Evolutionary conservation across 2,797 vertebrate genomes (phyloP).

Genomic region (Peromyscus melanophrys): DNA sequence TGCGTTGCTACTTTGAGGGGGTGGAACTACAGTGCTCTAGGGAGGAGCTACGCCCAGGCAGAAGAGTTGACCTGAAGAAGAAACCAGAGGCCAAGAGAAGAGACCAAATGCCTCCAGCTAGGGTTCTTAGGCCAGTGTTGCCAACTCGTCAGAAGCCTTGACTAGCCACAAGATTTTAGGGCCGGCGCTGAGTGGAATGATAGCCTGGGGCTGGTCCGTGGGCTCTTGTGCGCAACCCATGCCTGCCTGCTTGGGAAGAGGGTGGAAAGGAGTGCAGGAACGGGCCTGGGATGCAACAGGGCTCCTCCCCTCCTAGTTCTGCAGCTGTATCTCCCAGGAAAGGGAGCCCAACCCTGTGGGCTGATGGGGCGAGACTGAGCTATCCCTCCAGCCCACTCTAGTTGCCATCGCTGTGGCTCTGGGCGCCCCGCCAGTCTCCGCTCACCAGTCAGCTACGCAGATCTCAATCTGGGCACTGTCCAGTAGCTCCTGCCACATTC

Average conservation of each 20-base stretch:
- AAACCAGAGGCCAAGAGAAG: background rate
- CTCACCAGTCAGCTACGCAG: slow-evolving; percentile 81
- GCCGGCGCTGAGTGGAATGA: background rate
- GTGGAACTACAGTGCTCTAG: too few species aligned
- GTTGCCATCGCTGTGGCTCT: background rate
- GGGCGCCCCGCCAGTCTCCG: background rate
- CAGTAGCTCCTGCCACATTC: slow-evolving; percentile 83
- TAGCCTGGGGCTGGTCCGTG: background rate
- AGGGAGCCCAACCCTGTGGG: background rate
- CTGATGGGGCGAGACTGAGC: background rate
- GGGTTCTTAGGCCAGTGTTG: background rate
- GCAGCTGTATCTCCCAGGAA: background rate
- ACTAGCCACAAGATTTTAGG: background rate
- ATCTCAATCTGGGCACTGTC: slow-evolving; percentile 80
- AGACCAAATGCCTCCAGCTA: background rate
- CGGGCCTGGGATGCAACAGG: background rate
- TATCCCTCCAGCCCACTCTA: background rate
- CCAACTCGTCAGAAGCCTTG: background rate
- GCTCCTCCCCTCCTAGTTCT: background rate
- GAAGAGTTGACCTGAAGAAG: background rate
- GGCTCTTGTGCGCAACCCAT: background rate
- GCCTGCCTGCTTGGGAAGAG: background rate
- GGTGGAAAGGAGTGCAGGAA: background rate
- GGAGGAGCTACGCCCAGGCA: background rate
- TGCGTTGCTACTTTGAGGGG: background rate